Base-by-base conservation (phyloP, 2,888 invertebrate species). In the Brachycybe producta region DNA sequence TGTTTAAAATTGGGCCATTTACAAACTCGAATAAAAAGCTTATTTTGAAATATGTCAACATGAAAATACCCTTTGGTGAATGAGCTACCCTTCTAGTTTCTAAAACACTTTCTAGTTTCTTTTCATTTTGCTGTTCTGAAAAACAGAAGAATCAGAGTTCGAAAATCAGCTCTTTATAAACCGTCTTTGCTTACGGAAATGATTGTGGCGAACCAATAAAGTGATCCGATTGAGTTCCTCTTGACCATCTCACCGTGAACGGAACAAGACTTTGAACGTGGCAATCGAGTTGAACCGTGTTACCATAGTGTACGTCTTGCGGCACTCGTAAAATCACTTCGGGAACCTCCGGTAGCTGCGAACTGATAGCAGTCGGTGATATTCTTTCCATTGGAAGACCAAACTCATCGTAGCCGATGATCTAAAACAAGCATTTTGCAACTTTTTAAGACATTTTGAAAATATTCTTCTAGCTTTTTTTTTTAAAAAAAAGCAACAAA, bases 311-410 rank as follows among this genome's bases (percentile, higher is more conserved):
- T 0, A 65, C 66, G 44, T 57, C 57, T 19, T 59, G 54, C 57
- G 67, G 64, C 48, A 63, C 58, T 0, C 66, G 62, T 52, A 72
- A 69, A 24, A 64, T 66, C n/a, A 78, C 64, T 43, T 68, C 69
- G 0, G 79, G 78, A n/a, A 68, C 59, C 73, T 75, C 74, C 57
- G 78, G 76, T 11, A 67, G 56, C 52, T 77, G 74, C 0, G 77
- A 69, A 56, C 75, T 75, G 27, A 82, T 74, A 13, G 80, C 80
- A 1, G 80, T 80, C 0, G 77, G 71, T 0, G 80, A 76, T 1
- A 78, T 72, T 57, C 82, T 68, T 54, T 75, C 72, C 35, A 81
- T 66, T 15, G 73, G 72, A 61, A 74, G 76, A n/a, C 75, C 74
- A 53, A 70, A 61, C 52, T 72, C 71, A 61, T 80, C 80, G 36